Conservation (phyloP, 2,888 invertebrate species). For the Drosophila nr. perissopoda region DNA sequence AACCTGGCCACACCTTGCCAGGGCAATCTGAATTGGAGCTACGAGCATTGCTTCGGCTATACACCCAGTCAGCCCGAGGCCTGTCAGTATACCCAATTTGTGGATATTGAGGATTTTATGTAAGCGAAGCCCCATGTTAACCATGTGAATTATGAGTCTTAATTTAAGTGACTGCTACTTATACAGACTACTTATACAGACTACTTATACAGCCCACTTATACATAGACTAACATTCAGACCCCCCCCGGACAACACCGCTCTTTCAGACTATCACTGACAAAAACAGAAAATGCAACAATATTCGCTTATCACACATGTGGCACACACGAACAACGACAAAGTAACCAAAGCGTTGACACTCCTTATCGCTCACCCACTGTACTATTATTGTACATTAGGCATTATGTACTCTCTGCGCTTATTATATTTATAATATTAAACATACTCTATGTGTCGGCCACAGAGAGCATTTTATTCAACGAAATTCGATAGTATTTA, state of each 20-base stretch:
- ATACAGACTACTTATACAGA: background rate
- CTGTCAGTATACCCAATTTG: conserved; percentile 88
- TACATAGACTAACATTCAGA: background rate
- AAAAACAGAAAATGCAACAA: conserved; percentile 24
- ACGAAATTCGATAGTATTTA: background rate
- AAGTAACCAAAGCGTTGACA: conserved; percentile 32
- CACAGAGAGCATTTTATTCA: background rate
- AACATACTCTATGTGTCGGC: conserved; percentile 5
- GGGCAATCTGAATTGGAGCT: conserved; percentile 87
- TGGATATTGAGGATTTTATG: conserved; percentile 92
- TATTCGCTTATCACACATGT: conserved; percentile 42
- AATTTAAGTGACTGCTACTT: background rate
- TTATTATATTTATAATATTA: conserved; percentile 11
- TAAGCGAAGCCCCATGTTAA: conserved; percentile 85
- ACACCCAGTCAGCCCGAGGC: conserved; percentile 86
- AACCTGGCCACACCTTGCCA: conserved; percentile 85
- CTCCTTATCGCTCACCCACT: conserved; percentile 61
- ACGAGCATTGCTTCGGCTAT: conserved; percentile 89
- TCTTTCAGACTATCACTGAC: conserved; percentile 6
- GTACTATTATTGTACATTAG: conserved; percentile 57
- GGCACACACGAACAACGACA: conserved; percentile 1
- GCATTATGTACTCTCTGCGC: conserved; percentile 27
- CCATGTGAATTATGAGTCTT: background rate
- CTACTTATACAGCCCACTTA: background rate
- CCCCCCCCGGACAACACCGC: background rate